Evolutionary conservation across 1,140 invertebrate species (phyloP).

Genomic region (Bilobella aurantiaca): DNA sequence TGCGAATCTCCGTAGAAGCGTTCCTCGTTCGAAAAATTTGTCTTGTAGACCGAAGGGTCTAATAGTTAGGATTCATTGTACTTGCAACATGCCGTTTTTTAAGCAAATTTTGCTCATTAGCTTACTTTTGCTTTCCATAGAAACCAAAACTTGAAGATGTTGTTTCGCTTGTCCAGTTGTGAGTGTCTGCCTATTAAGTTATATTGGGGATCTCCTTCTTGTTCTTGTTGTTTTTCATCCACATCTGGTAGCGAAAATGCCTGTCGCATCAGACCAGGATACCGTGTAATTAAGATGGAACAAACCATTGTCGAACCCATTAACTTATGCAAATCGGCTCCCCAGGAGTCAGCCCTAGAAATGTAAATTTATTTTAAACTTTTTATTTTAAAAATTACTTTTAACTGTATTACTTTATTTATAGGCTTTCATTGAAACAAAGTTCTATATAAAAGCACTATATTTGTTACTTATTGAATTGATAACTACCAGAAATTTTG

Average conservation of each 20-base stretch:
- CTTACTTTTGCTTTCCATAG: constrained; percentile 12
- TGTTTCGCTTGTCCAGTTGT: constrained; percentile 11
- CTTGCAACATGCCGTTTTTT: too few species aligned
- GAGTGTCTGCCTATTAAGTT: neutral
- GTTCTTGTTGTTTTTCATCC: neutral
- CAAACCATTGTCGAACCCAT: neutral
- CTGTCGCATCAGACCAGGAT: neutral
- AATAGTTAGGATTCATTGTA: too few species aligned
- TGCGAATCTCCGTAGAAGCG: too few species aligned
- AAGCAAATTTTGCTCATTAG: too few species aligned
- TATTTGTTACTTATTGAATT: too few species aligned
- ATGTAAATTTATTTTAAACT: neutral
- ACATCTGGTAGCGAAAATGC: neutral
- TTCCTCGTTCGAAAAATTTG: too few species aligned
- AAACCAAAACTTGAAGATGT: constrained; percentile 10
- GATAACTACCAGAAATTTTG: too few species aligned
- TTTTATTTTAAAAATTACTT: too few species aligned
- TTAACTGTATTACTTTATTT: too few species aligned
- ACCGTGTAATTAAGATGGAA: neutral
- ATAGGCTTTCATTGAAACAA: too few species aligned
- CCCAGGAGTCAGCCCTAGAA: neutral
- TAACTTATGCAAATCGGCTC: constrained; percentile 8
- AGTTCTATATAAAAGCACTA: too few species aligned
- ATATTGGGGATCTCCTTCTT: neutral
- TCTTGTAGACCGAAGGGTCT: too few species aligned